Conservation (phyloP, 2,888 invertebrate species). For the Eupithecia dodoneata region DNA sequence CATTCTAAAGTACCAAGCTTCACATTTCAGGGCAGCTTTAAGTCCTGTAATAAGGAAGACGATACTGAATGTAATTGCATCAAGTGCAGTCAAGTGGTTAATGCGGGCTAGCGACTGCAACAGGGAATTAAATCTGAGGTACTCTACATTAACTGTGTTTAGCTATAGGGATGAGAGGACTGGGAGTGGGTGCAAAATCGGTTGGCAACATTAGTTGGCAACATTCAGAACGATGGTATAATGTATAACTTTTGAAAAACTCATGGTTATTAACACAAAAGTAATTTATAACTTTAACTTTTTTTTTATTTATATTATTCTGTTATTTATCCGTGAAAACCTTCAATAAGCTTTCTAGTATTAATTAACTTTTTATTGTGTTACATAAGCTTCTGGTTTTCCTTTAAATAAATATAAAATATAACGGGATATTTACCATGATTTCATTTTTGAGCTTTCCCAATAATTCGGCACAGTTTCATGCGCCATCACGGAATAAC, state of each 20-base stretch:
- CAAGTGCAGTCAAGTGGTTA: slow-evolving; percentile 32
- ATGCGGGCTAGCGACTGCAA: slow-evolving; percentile 25
- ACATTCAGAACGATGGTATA: background rate
- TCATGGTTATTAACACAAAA: too few species aligned
- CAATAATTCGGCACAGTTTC: too few species aligned
- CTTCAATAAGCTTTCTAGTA: too few species aligned
- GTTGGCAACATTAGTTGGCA: background rate
- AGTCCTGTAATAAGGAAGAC: slow-evolving; percentile 32
- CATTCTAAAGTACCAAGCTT: background rate
- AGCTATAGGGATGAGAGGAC: background rate
- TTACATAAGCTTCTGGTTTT: too few species aligned
- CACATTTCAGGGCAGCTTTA: slow-evolving; percentile 18
- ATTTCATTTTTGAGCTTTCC: too few species aligned
- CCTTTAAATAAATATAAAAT: too few species aligned
- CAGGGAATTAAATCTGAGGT: slow-evolving; percentile 19
- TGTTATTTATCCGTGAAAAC: too few species aligned
- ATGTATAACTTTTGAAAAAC: background rate
- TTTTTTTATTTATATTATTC: too few species aligned
- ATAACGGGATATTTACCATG: too few species aligned
- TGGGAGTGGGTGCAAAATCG: background rate
- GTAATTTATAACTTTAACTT: too few species aligned
- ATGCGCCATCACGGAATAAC: too few species aligned
- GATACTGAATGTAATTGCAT: slow-evolving; percentile 24
- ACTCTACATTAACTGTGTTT: background rate
- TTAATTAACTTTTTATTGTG: too few species aligned